These are phyloP conservation scores for Lottia gigantea DNA, from an alignment of 2,888 invertebrate species.

Conservation along the genomic window DNA sequence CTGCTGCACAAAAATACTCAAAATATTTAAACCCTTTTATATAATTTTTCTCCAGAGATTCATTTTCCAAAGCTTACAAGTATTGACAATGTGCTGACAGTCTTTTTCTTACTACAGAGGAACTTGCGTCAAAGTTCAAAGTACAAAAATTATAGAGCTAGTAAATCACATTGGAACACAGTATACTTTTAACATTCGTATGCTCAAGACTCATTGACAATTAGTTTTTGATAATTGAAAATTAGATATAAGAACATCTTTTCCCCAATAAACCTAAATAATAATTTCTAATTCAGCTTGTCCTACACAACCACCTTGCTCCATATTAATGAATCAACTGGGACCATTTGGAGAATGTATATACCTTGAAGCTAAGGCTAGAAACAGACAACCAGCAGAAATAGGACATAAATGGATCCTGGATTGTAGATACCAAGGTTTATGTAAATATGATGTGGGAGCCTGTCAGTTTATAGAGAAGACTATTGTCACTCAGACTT, in stretches of 20 bases:
- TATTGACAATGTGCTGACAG: no score
- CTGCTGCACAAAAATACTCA: no score
- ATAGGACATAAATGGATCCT: background rate
- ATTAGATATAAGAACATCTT: background rate
- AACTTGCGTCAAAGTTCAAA: no score
- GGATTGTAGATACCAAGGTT: background rate
- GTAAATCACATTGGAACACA: no score
- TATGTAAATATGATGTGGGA: background rate
- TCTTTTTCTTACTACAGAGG: no score
- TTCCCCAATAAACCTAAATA: background rate
- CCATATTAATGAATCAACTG: background rate
- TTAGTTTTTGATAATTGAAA: no score
- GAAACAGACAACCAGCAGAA: slow-evolving; percentile 1
- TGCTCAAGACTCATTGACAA: no score
- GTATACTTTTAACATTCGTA: no score
- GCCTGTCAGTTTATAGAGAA: background rate
- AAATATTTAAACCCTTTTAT: no score
- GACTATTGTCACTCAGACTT: background rate
- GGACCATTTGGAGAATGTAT: slow-evolving; percentile 1
- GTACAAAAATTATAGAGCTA: no score
- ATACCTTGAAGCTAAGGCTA: background rate
- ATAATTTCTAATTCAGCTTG: background rate
- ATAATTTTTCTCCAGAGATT: no score
- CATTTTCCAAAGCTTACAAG: no score
- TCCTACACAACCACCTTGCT: background rate